Percentiles rank a stretch among this genome's conserved stretches.
Evolutionary conservation across 2,113 vertebrate species (phyloP).

Genomic region (Neolamprologus devosi): DNA sequence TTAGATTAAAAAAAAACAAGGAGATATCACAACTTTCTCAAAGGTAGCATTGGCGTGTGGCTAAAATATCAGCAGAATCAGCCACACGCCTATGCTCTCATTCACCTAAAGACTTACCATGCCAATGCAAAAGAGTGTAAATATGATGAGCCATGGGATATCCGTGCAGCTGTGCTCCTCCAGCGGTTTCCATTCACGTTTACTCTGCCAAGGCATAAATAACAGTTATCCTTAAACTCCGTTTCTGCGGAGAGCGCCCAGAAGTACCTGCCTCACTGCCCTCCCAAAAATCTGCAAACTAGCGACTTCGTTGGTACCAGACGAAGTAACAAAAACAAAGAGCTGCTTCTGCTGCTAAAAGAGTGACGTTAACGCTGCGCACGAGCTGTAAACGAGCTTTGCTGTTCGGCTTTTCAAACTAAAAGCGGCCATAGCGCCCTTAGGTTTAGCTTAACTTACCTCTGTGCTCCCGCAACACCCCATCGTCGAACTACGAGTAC

Average conservation of each 20-base stretch:
- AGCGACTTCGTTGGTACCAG: background rate
- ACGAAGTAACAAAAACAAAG: background rate
- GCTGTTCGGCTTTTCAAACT: background rate
- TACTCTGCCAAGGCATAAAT: conserved; percentile 70
- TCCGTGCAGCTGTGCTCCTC: conserved; percentile 92
- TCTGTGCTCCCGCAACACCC: conserved; percentile 52
- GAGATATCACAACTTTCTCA: background rate
- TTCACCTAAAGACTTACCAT: conserved; percentile 80
- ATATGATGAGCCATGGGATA: conserved; percentile 89
- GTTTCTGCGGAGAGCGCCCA: background rate
- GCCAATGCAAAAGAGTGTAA: conserved; percentile 84
- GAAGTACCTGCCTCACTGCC: background rate
- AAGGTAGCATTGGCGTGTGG: background rate
- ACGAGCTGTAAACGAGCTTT: background rate
- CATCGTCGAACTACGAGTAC: conserved; percentile 1
- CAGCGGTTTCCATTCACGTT: conserved; percentile 89
- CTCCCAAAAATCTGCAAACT: background rate
- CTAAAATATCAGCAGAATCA: background rate
- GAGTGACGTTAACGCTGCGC: background rate
- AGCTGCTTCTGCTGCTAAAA: background rate
- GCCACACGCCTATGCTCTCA: background rate
- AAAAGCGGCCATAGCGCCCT: background rate
- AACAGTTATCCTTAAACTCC: background rate
- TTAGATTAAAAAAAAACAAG: background rate
- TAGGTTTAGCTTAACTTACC: background rate